Percentiles rank a stretch among this genome's conserved stretches.
Conservation (phyloP, 2,113 vertebrate genomes). For the Hemichromis elongatus region DNA sequence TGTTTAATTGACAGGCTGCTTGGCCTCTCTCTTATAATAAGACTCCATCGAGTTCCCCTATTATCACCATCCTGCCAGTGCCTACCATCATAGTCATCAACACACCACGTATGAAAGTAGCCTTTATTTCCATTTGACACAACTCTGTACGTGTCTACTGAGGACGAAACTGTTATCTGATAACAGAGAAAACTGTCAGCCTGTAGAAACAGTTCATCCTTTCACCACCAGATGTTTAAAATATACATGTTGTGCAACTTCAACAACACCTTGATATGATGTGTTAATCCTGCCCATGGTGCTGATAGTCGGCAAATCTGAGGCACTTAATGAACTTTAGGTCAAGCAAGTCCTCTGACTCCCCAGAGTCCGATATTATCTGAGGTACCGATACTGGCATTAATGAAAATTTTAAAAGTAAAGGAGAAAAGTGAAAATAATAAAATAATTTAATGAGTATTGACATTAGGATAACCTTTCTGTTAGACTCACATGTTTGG, state of each 20-base stretch:
- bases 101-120: background rate
- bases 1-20: conserved; percentile 35
- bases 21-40: conserved; percentile 36
- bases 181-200: background rate
- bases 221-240: background rate
- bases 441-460: too few relatives aligned
- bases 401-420: background rate
- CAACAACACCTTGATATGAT: background rate
- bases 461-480: background rate
- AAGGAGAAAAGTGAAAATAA: background rate
- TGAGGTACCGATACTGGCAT: background rate
- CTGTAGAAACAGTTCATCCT: background rate
- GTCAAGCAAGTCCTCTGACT: background rate
- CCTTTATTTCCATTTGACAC: background rate
- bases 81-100: background rate
- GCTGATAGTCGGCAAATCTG: background rate
- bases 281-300: background rate
- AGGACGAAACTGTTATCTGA: background rate
- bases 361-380: background rate
- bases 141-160: background rate
- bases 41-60: background rate
- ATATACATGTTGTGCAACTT: background rate
- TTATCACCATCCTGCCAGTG: conserved; percentile 24
- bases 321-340: background rate
- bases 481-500: background rate